phyloP scores from a whole-genome alignment of 2,113 vertebrate genomes.

The Athene cunicularia region DNA sequence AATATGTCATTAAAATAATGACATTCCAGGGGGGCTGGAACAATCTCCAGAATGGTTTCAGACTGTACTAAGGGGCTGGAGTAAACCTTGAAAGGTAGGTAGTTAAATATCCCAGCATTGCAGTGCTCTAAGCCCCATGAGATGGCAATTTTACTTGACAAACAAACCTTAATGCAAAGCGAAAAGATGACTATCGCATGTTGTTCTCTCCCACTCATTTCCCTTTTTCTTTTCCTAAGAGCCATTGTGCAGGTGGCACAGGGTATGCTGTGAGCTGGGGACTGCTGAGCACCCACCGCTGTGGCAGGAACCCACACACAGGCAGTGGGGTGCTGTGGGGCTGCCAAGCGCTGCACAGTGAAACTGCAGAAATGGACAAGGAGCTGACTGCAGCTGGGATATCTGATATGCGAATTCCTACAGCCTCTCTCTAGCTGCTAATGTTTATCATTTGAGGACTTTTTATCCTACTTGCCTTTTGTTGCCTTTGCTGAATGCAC shows the following conservation, averaged over 20 bases:
- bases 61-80: neutral
- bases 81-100: neutral
- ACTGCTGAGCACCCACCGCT: neutral
- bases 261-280: neutral
- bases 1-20: neutral
- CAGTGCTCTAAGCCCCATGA: neutral
- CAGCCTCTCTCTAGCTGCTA: neutral
- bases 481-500: neutral
- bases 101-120: neutral
- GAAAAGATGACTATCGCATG: neutral
- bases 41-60: neutral
- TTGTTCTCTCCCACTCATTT: neutral
- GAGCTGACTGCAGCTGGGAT: neutral
- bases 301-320: rapidly evolving
- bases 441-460: neutral
- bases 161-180: neutral
- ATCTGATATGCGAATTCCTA: neutral
- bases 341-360: neutral
- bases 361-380: neutral
- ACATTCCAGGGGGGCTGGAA: neutral
- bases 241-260: neutral
- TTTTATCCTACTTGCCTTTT: neutral
- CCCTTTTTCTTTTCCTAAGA: neutral
- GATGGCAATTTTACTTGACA: neutral
- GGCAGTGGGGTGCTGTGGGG: neutral